These are phyloP conservation scores for Steinernema hermaphroditum DNA, from an alignment of 2,888 invertebrate genomes.

Conservation along the genomic window DNA sequence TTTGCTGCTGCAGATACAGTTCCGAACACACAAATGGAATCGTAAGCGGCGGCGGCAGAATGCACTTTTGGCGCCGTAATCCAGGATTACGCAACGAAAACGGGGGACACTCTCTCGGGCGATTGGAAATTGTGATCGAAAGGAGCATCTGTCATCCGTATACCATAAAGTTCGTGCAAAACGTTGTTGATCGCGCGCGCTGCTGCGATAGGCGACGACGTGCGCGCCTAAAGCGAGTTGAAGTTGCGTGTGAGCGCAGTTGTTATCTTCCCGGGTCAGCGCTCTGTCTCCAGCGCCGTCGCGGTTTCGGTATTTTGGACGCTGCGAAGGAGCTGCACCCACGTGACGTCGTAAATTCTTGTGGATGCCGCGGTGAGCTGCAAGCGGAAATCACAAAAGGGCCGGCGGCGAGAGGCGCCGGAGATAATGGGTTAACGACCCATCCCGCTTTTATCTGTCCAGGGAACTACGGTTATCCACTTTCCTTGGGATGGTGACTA, in stretches of 20 bases:
- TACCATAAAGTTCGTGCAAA: slow-evolving; percentile 25
- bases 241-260: neutral
- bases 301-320: slow-evolving; percentile 20
- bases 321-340: neutral
- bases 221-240: slow-evolving; percentile 25
- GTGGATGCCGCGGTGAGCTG: neutral
- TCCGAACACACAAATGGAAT: neutral
- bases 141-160: slow-evolving; percentile 1
- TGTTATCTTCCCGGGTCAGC: slow-evolving; percentile 29
- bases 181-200: slow-evolving; percentile 24
- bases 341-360: slow-evolving; percentile 9
- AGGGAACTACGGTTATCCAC: too few relatives aligned
- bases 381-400: too few relatives aligned
- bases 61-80: slow-evolving; percentile 6
- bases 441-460: too few relatives aligned
- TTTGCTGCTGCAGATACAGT: neutral
- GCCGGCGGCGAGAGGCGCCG: too few relatives aligned
- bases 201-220: slow-evolving; percentile 10
- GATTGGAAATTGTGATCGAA: neutral
- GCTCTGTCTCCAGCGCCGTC: neutral
- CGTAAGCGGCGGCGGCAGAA: neutral
- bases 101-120: too few relatives aligned
- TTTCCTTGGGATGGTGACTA: neutral
- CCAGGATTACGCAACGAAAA: slow-evolving; percentile 14
- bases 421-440: too few relatives aligned